phyloP scores from a whole-genome alignment of 2,888 invertebrate genomes.

The Drosophila yooni region DNA sequence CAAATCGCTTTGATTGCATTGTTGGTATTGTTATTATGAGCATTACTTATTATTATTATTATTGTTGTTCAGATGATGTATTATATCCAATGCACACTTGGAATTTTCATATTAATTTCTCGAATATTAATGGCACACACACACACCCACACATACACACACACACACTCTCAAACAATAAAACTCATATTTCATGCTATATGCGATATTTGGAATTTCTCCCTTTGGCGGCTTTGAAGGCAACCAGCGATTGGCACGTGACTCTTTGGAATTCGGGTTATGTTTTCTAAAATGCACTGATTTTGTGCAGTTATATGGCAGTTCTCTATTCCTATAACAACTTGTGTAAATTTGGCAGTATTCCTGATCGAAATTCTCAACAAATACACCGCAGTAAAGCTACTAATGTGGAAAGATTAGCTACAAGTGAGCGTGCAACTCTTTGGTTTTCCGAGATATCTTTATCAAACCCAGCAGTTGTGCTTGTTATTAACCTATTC shows the following conservation, averaged over 20 bases:
- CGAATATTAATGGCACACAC: slow-evolving; percentile 67
- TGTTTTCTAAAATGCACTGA: slow-evolving; percentile 23
- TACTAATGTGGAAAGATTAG: neutral
- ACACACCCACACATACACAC: slow-evolving; percentile 17
- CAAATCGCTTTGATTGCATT: slow-evolving; percentile 81
- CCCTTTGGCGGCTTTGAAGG: slow-evolving; percentile 1
- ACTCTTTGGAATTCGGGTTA: slow-evolving; percentile 15
- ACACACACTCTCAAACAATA: slow-evolving; percentile 20
- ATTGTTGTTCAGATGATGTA: slow-evolving; percentile 65
- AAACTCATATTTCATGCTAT: slow-evolving; percentile 66
- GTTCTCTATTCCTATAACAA: neutral
- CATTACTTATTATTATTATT: slow-evolving; percentile 57
- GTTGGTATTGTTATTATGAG: slow-evolving; percentile 68
- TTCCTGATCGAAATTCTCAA: neutral
- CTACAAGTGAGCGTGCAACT: neutral
- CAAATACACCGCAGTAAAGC: neutral
- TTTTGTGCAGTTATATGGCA: neutral
- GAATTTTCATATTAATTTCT: slow-evolving; percentile 80
- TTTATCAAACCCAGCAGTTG: neutral
- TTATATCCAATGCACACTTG: slow-evolving; percentile 72
- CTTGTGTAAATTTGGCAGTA: neutral
- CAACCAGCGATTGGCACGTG: slow-evolving; percentile 41
- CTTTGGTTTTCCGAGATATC: neutral
- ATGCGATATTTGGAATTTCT: slow-evolving; percentile 40
- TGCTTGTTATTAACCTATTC: neutral